phyloP scores from a whole-genome alignment of 64 coral and sea anemone species.

The Stichodactyla helianthus region DNA sequence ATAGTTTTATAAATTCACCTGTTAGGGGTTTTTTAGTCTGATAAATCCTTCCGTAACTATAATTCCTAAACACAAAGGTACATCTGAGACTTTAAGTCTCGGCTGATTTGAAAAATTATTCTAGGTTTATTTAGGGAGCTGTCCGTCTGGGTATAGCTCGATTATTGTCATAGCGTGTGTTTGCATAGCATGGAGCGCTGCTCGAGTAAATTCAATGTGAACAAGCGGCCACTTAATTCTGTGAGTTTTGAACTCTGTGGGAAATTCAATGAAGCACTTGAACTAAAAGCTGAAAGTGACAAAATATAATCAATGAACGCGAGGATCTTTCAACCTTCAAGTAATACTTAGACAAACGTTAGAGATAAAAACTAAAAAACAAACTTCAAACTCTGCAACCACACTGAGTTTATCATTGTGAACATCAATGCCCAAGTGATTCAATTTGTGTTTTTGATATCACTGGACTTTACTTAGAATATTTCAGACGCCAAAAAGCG shows the following conservation, averaged over 20 bases:
- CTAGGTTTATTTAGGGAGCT: not conserved
- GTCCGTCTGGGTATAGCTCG: not conserved
- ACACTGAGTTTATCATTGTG: not conserved
- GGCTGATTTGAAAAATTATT: not conserved
- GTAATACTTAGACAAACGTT: not conserved
- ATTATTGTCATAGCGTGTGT: not conserved
- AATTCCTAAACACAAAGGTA: not conserved
- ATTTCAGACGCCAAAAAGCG: no score
- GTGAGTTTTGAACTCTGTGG: not conserved
- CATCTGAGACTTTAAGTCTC: constrained; percentile 3
- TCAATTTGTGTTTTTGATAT: not conserved
- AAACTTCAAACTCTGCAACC: not conserved
- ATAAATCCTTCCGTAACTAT: constrained; percentile 2
- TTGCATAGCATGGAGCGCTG: not conserved
- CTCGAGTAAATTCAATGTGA: not conserved
- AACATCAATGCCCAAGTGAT: not conserved
- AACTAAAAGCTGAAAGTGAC: constrained; percentile 8
- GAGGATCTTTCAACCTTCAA: not conserved
- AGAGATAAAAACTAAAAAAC: not conserved
- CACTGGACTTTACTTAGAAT: not conserved
- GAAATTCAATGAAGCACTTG: not conserved
- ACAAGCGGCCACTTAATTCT: constrained; percentile 14
- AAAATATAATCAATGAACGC: constrained; percentile 21
- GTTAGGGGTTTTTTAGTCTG: not conserved
- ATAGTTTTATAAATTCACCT: not conserved